phyloP scores from a whole-genome alignment of 2,797 vertebrate species.

The Catostomus latipinnis region DNA sequence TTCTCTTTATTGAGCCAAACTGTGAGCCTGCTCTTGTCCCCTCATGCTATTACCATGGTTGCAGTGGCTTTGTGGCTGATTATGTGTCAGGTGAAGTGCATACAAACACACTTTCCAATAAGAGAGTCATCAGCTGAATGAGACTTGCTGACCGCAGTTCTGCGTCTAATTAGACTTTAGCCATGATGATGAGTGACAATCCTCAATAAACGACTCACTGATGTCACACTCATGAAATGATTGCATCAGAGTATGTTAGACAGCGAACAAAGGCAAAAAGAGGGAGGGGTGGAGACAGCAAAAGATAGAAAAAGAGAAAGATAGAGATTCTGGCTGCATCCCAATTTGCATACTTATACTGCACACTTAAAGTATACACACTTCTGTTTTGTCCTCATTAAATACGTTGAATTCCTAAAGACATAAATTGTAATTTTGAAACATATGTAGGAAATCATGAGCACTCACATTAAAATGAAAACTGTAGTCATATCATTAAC shows the following conservation, averaged over 20 bases:
- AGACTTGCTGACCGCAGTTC: slow-evolving; percentile 11
- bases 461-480: no score
- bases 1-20: slow-evolving; percentile 12
- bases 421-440: no score
- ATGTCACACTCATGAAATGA: slow-evolving; percentile 23
- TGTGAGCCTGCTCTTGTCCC: slow-evolving; percentile 50
- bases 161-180: not conserved
- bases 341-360: not conserved
- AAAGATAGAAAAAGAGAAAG: not conserved
- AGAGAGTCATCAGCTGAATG: slow-evolving; percentile 22
- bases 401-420: no score
- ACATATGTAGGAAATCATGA: no score
- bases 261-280: slow-evolving; percentile 1
- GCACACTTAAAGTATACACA: not conserved
- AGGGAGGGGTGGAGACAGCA: not conserved
- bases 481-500: no score
- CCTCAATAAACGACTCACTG: slow-evolving; percentile 29
- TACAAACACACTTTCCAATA: slow-evolving; percentile 42
- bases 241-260: slow-evolving; percentile 30
- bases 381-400: no score
- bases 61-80: slow-evolving; percentile 46
- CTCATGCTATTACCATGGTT: slow-evolving; percentile 51
- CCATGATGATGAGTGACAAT: slow-evolving; percentile 26
- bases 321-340: not conserved
- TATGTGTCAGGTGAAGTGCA: slow-evolving; percentile 59